These are phyloP conservation scores for Arctocebus calabarensis DNA, from an alignment of 2,797 vertebrate species.

Conservation along the genomic window DNA sequence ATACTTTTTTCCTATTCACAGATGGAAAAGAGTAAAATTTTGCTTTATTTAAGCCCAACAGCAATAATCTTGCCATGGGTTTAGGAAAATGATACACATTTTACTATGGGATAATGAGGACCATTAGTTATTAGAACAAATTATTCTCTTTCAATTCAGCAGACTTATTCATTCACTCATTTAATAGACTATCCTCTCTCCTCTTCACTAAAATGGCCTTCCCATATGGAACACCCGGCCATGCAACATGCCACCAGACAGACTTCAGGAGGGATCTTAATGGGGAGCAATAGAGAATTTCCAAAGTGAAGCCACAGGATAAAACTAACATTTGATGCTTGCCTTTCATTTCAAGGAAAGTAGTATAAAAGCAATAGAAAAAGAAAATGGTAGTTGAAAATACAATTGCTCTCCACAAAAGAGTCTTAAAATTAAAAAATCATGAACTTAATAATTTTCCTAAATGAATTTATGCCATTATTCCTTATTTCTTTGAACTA, in stretches of 20 bases:
- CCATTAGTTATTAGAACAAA: slow-evolving; percentile 84
- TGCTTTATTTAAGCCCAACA: slow-evolving; percentile 78
- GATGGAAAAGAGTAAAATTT: slow-evolving; percentile 79
- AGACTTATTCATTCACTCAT: slow-evolving; percentile 75
- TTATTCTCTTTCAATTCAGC: slow-evolving; percentile 76
- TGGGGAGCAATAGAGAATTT: slow-evolving; percentile 72
- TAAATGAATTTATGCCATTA: slow-evolving; percentile 84
- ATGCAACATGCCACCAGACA: slow-evolving; percentile 70
- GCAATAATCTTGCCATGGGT: slow-evolving; percentile 77
- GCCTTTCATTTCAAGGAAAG: slow-evolving; percentile 81
- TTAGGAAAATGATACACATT: slow-evolving; percentile 81
- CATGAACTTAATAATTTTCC: slow-evolving; percentile 82
- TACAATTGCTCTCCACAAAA: slow-evolving; percentile 78
- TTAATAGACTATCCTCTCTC: slow-evolving; percentile 76
- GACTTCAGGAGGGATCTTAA: slow-evolving; percentile 71
- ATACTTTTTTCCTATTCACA: slow-evolving; percentile 78
- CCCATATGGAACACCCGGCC: slow-evolving; percentile 51
- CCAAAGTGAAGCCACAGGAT: slow-evolving; percentile 79
- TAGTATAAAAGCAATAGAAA: slow-evolving; percentile 79
- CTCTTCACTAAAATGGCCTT: slow-evolving; percentile 66
- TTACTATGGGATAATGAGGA: slow-evolving; percentile 80
- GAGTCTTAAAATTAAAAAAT: slow-evolving; percentile 80
- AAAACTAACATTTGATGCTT: slow-evolving; percentile 78
- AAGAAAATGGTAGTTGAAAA: slow-evolving; percentile 76
- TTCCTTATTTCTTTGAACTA: slow-evolving; percentile 80